Percentiles rank a stretch among this genome's conserved stretches.
Conservation (phyloP, 23 tunicate species). For the Corella eumyota region DNA sequence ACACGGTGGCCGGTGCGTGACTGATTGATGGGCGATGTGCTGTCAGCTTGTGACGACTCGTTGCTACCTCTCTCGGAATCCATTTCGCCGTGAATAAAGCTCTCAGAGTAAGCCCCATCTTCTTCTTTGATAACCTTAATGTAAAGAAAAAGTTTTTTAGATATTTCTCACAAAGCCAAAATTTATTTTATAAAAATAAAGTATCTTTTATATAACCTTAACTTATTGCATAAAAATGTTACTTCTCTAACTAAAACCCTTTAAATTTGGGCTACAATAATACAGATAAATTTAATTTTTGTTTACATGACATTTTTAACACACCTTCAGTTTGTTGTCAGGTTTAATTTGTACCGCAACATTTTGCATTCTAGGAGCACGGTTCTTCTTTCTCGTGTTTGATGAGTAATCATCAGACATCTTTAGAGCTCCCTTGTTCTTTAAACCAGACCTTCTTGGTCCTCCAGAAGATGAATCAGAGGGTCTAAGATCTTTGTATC, state of each 20-base stretch:
- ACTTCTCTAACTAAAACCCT: too few relatives aligned
- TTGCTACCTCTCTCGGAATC: constrained; percentile 35
- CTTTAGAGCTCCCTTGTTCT: constrained; percentile 22
- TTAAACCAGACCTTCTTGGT: not conserved
- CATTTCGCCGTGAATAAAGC: not conserved
- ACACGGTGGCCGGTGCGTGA: constrained; percentile 40
- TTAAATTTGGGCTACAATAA: too few relatives aligned
- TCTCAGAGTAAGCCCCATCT: constrained; percentile 16
- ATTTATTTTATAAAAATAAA: too few relatives aligned
- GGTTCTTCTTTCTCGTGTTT: constrained; percentile 23
- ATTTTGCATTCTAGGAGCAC: constrained; percentile 54
- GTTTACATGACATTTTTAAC: too few relatives aligned
- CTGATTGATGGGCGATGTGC: constrained; percentile 21
- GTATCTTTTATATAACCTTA: too few relatives aligned
- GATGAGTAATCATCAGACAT: constrained; percentile 25
- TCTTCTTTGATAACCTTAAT: constrained; percentile 42
- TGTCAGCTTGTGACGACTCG: constrained; percentile 38
- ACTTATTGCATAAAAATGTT: too few relatives aligned
- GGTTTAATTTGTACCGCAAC: constrained; percentile 52
- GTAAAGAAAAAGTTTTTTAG: too few relatives aligned
- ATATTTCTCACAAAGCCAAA: too few relatives aligned
- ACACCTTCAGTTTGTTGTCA: constrained; percentile 45
- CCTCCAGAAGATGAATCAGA: not conserved
- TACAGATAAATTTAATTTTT: too few relatives aligned
- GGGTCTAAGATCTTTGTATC: not conserved